Base-by-base conservation (phyloP, 2,113 vertebrate species). In the Anas platyrhynchos region DNA sequence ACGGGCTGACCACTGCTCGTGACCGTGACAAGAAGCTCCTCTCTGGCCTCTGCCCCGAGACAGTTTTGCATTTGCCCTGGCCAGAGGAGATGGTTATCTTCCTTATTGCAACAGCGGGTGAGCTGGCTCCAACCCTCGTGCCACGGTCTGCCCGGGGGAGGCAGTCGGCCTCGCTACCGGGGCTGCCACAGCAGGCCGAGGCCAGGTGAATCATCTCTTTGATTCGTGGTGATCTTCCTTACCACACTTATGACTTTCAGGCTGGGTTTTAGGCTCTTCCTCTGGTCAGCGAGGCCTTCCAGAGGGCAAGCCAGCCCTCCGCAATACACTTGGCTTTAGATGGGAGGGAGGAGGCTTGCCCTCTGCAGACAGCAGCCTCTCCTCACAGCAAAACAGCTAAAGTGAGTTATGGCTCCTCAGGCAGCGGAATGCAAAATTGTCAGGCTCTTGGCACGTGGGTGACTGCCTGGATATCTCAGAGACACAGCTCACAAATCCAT, bases 201-300 rank as follows among this genome's bases (percentile, higher is more conserved):
- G 48, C 34, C 43, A 34, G 61, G 32, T 76, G 50, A 89, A 58
- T 86, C 62, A 62, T 13, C 26, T 2, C 0, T 31, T 44, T 0
- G 1, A 38, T 50, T 54, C 79, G 56, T 1, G 2, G 29, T 0
- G 0, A 41, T 15, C 36, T 9, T 71, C 32, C 63, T 81, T 41
- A 22, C 21, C 36, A 14, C 0, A 0, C 22, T 58, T 54, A 50
- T 1, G 4, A 20, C 18, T 18, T 58, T 69, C 79, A 67, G 59
- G 23, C 41, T 20, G 13, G 26, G 18, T 18, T 31, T 90, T n/a
- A 4, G 10, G 32, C 31, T 83, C 21, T 88, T 41, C 6, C 13
- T 23, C 55, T 54, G 55, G 54, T 44, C 63, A 88, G 34, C 32
- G 29, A 55, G 80, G 31, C 18, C 25, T 81, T 75, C n/a, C 77